These are phyloP conservation scores for Mythimna pallens DNA, from an alignment of 2,888 invertebrate species.

Conservation along the genomic window DNA sequence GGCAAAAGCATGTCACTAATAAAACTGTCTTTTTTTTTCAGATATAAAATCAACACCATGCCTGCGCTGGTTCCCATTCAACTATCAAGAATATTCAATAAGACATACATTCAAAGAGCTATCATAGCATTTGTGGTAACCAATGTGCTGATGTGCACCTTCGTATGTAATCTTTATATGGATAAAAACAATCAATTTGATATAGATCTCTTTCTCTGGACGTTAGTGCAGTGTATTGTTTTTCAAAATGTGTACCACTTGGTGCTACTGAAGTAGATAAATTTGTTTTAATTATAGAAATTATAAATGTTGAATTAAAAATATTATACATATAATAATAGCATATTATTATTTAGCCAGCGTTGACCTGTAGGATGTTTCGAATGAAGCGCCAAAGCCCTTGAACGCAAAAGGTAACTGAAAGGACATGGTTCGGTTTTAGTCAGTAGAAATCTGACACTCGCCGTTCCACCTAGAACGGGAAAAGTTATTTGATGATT, in stretches of 20 bases:
- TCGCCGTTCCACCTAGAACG: too few relatives aligned
- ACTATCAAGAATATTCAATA: fast-evolving
- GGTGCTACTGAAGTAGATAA: too few relatives aligned
- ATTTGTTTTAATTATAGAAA: too few relatives aligned
- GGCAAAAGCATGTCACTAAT: neutral
- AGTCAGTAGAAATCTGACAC: too few relatives aligned
- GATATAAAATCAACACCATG: conserved; percentile 8
- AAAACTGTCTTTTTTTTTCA: neutral
- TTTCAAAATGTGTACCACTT: conserved; percentile 3
- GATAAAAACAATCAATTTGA: neutral
- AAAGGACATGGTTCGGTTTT: too few relatives aligned
- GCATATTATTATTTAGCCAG: too few relatives aligned
- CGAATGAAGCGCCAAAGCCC: too few relatives aligned
- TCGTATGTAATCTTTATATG: neutral
- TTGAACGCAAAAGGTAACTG: too few relatives aligned
- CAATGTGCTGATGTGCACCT: neutral
- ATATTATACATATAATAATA: too few relatives aligned
- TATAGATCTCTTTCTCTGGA: neutral
- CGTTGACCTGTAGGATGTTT: too few relatives aligned
- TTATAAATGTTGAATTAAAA: too few relatives aligned
- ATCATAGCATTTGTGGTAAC: conserved; percentile 5
- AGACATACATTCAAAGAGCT: neutral
- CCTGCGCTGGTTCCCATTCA: neutral
- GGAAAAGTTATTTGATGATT: too few relatives aligned
- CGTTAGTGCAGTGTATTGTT: conserved; percentile 8